Evolutionary conservation across 2,888 invertebrate species (phyloP), one percentile per base, ranked within the genome.

Genomic region (Galerucella calmariensis): DNA sequence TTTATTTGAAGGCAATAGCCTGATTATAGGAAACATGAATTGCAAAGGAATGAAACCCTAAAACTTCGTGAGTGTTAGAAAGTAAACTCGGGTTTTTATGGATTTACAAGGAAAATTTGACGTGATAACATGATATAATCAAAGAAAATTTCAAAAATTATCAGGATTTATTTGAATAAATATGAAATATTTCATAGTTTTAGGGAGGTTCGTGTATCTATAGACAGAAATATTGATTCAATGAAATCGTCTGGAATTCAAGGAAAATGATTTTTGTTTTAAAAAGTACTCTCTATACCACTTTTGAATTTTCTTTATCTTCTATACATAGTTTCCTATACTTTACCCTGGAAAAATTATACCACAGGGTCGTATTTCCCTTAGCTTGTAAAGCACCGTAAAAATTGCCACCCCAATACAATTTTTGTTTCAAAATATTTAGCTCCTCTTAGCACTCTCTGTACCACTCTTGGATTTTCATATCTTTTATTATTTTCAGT

Each of bases 1-100:
- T 70, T 70, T 70, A 35, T 56, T 27, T 20, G 62, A 35, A 62
- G 46, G 61, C 63, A 70, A 70, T 41, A 63, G 51, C 69, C 69
- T n/a, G 24, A 46, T 63, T 62, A 48, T 4, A 20, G 46, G 48
- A 59, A 44, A 61, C 20, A 61, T 58, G 8, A 46, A 44, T 27
- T 12, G 58, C 20, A 24, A 58, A 11, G 24, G n/a, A 58, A 58
- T 27, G 35, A 35, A 35, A 35, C 27, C 16, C 59, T 59, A 59
- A 59, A 27, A 27, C 12, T 59, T 59, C 24, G 59, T 27, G 59
- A 24, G 27, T 2, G 27, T 59, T 59, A 27, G 59, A 12, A 59
- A 51, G 51, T 51, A 5, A 51, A 51, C 51, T 51, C n/a, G 51
- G n/a, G n/a, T 51, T 51, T n/a, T 51, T 51, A 14, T 51, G 6